Base-by-base conservation (phyloP, 2,888 invertebrate genomes). In the Synanthedon formicaeformis region DNA sequence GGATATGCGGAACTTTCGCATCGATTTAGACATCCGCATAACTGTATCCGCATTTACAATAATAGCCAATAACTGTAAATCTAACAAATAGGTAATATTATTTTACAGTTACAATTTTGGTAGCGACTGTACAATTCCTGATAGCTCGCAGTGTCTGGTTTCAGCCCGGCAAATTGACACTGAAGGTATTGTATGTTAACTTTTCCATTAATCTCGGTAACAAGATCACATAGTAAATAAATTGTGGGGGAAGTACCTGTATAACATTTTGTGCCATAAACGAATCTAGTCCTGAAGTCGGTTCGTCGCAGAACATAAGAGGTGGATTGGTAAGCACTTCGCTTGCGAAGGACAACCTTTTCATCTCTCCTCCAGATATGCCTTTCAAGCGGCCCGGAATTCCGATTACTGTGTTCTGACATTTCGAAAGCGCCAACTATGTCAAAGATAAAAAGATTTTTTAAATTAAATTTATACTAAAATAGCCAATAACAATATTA, bases 201-300 rank as follows among this genome's bases (percentile, higher is more conserved):
- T 27, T 34, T 14, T 2, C 12, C 4, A 14, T n/a, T 50, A 10
- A 64, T 14, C 49, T 13, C 14, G 18, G n/a, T 13, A 34, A 13
- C 16, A 14, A 4, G 18, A 23, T 10, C 34, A 34, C 10, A 34
- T 8, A 27, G 27, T 53, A n/a, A 34, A 81, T 65, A 78, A 34
- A 34, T 6, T 10, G 6, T 34, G 34, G 34, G 27, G 1, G 34
- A 34, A 10, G 59, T 51, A 94, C 93, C 76, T 94, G 92, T 14
- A 97, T 92, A 2, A 98, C 96, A 76, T 94, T 97, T 71, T 95
- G 93, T 0, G 99, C 98, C 96, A 98, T 98, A 69, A 95, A 98
- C 0, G 98, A 97, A 78, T 99, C 99, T 54, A 99, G 86, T 1
- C 98, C 97, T 0, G 97, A 97, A 0, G 98, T 99, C 0, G 98